Evolutionary conservation across 2,797 vertebrate genomes (phyloP).

Genomic region (Cebuella pygmaea): DNA sequence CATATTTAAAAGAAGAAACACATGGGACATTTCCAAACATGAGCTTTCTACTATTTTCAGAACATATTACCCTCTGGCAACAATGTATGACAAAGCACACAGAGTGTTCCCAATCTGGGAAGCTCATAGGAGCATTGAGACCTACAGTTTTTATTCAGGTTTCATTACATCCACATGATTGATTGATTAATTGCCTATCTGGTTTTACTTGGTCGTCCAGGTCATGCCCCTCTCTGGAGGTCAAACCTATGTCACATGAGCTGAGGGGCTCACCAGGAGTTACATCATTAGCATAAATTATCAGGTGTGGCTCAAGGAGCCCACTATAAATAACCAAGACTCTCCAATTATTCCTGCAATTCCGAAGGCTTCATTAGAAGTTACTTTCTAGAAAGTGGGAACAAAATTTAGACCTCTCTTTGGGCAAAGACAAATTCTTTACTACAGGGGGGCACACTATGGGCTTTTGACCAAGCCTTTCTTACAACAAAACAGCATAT

Average conservation of each 20-base stretch:
- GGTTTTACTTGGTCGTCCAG: background rate
- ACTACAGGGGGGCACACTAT: background rate
- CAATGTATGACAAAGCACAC: background rate
- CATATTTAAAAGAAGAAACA: background rate
- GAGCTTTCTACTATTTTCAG: background rate
- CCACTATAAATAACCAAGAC: background rate
- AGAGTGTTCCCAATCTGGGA: background rate
- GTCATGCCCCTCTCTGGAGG: background rate
- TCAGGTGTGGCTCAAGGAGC: background rate
- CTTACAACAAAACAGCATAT: background rate
- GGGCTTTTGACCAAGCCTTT: background rate
- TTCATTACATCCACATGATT: rapidly evolving
- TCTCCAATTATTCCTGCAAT: background rate
- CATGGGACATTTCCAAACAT: background rate
- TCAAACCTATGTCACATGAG: background rate
- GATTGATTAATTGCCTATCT: background rate
- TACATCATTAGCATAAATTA: background rate
- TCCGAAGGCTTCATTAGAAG: background rate
- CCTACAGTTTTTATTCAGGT: no score
- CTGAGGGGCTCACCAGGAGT: background rate
- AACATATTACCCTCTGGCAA: background rate
- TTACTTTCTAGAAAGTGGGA: background rate
- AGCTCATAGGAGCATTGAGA: background rate
- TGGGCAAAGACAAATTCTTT: background rate
- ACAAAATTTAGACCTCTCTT: background rate